A percentile compares a stretch with the other conserved stretches of the same genome.
Conservation (phyloP, 2,113 vertebrate species). For the Egretta garzetta region DNA sequence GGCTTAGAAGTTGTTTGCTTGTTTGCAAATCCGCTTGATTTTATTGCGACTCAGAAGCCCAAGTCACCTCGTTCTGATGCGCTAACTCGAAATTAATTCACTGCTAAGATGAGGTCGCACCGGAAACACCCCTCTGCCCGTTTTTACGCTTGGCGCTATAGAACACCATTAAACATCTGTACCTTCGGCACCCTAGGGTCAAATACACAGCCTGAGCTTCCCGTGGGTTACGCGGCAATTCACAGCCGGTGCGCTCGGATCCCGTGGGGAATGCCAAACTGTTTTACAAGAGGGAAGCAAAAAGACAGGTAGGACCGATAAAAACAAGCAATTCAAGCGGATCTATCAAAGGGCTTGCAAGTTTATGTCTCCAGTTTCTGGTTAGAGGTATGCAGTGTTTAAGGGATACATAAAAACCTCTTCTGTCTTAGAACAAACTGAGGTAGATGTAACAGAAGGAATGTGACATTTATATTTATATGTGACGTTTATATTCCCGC, state of each 20-base stretch:
- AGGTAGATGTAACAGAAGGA: neutral
- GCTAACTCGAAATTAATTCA: constrained; percentile 35
- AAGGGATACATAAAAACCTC: neutral
- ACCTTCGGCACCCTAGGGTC: neutral
- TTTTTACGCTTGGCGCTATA: neutral
- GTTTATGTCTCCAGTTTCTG: neutral
- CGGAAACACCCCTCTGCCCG: neutral
- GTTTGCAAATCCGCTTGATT: neutral
- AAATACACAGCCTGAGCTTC: neutral
- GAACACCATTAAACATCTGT: neutral
- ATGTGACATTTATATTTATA: neutral
- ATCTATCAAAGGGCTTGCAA: neutral
- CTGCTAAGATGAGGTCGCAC: neutral
- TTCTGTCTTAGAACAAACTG: no score
- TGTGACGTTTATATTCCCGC: neutral
- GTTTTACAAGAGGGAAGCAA: neutral
- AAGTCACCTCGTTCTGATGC: constrained; percentile 14
- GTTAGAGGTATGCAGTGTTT: neutral
- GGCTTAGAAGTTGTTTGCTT: neutral
- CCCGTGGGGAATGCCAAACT: neutral
- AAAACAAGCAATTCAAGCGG: neutral
- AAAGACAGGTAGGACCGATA: neutral
- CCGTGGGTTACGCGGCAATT: neutral
- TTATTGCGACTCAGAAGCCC: neutral
- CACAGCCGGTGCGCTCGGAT: neutral